A percentile compares a stretch with the other conserved stretches of the same genome.
These are phyloP conservation scores for Lepetodrilus schrolli DNA, from an alignment of 2,888 invertebrate genomes.

Conservation along the genomic window DNA sequence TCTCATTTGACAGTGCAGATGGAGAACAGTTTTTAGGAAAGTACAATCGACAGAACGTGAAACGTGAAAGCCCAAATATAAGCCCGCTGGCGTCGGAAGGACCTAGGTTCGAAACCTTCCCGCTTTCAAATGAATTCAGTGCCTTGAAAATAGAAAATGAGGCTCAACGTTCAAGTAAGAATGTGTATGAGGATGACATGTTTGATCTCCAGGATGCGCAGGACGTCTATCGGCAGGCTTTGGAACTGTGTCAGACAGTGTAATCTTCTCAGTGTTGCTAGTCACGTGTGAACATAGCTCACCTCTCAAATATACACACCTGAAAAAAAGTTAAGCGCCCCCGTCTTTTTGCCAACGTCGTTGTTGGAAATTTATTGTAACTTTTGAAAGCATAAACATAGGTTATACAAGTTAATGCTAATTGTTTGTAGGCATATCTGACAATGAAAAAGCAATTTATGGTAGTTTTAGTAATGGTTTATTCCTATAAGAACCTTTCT, in stretches of 20 bases:
- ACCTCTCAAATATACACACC: too few species aligned
- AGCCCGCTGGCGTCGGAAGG: constrained; percentile 27
- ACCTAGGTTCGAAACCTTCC: constrained; percentile 25
- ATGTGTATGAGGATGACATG: constrained; percentile 29
- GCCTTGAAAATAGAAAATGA: constrained; percentile 34
- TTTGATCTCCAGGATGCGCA: constrained; percentile 48
- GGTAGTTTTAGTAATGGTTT: too few species aligned
- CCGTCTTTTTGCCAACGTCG: too few species aligned
- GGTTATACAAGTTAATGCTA: too few species aligned
- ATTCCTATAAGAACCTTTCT: too few species aligned
- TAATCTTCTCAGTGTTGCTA: too few species aligned
- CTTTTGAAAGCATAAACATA: too few species aligned
- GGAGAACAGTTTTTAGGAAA: constrained; percentile 47
- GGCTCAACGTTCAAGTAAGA: constrained; percentile 19
- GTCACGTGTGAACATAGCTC: too few species aligned
- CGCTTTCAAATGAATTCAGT: constrained; percentile 29
- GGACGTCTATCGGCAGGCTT: constrained; percentile 52
- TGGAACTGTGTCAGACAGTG: constrained; percentile 46
- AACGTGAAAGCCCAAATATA: constrained; percentile 28
- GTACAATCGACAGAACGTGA: neutral
- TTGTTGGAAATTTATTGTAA: too few species aligned
- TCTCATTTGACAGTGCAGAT: constrained; percentile 71
- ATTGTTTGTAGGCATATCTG: too few species aligned
- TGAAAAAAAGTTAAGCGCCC: too few species aligned
- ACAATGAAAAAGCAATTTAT: too few species aligned